Conservation (phyloP, 1,140 invertebrate species). For the Eumeta japonica region DNA sequence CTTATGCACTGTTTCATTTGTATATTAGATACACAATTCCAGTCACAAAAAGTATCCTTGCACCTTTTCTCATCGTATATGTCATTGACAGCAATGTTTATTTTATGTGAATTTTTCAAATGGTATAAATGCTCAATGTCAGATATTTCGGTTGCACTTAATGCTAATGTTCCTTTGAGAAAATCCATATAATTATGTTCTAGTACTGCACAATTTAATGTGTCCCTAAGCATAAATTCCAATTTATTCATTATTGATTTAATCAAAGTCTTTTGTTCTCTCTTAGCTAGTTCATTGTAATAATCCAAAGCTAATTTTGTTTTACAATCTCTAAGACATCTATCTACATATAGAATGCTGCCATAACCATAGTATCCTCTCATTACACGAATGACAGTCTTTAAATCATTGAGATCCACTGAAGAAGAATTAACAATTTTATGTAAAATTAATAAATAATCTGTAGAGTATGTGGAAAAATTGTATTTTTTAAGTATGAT, state of each 20-base stretch:
- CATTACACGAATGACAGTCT: slow-evolving; percentile 28
- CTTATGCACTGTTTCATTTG: too few species aligned
- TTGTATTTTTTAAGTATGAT: slow-evolving; percentile 49
- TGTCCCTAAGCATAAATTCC: slow-evolving; percentile 34
- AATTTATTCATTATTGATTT: slow-evolving; percentile 35
- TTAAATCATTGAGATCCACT: slow-evolving; percentile 39
- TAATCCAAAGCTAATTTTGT: slow-evolving; percentile 35
- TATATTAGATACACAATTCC: too few species aligned
- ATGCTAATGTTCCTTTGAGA: slow-evolving; percentile 31
- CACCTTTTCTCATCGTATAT: too few species aligned
- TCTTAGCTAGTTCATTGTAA: slow-evolving; percentile 26
- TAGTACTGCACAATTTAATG: slow-evolving; percentile 14
- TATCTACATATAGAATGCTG: slow-evolving; percentile 34
- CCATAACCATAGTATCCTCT: slow-evolving; percentile 26
- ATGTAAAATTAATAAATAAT: slow-evolving; percentile 39
- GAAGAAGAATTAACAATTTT: slow-evolving; percentile 30
- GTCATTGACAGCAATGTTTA: slow-evolving; percentile 26
- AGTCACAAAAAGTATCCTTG: too few species aligned
- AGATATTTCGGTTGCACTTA: slow-evolving; percentile 25
- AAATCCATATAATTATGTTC: slow-evolving; percentile 49
- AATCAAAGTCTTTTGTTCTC: slow-evolving; percentile 27
- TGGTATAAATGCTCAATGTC: slow-evolving; percentile 40
- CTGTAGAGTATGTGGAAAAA: slow-evolving; percentile 35
- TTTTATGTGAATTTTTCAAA: slow-evolving; percentile 38
- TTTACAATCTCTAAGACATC: slow-evolving; percentile 38